Conservation (phyloP, 2,797 vertebrate genomes). For the Artibeus lituratus region DNA sequence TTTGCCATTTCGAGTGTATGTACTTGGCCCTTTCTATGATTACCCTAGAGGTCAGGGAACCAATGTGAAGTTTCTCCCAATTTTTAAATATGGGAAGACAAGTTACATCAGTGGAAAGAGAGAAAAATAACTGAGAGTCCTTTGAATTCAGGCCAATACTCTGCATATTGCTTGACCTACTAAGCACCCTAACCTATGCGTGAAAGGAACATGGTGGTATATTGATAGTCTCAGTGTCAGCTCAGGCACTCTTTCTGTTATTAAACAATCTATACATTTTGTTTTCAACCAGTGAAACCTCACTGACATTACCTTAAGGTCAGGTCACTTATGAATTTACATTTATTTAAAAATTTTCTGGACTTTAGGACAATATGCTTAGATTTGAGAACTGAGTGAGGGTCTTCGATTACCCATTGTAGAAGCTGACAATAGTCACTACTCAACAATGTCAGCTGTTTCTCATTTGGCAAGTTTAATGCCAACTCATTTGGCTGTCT, state of each 20-base stretch:
- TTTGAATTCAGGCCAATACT: neutral
- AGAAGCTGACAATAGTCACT: neutral
- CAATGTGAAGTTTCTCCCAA: neutral
- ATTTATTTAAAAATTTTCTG: neutral
- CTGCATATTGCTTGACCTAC: neutral
- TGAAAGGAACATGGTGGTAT: neutral
- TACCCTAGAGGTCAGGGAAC: neutral
- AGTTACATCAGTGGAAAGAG: neutral
- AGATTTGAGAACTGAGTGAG: neutral
- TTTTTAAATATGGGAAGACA: neutral
- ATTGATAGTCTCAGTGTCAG: neutral
- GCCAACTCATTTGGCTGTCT: neutral
- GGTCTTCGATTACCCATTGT: neutral
- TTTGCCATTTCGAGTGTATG: neutral
- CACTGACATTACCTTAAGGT: neutral
- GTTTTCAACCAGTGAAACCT: neutral
- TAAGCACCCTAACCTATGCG: fast-evolving
- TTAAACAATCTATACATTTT: neutral
- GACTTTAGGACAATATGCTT: neutral
- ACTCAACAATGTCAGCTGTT: neutral
- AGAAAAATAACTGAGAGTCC: neutral
- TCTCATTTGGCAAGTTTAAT: neutral
- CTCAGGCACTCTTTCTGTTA: neutral
- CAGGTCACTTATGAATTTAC: neutral
- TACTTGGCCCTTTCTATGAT: neutral